Evolutionary conservation across 2,113 vertebrate species (phyloP), one percentile per base, ranked within the genome.

Genomic region (Echinops telfairi): DNA sequence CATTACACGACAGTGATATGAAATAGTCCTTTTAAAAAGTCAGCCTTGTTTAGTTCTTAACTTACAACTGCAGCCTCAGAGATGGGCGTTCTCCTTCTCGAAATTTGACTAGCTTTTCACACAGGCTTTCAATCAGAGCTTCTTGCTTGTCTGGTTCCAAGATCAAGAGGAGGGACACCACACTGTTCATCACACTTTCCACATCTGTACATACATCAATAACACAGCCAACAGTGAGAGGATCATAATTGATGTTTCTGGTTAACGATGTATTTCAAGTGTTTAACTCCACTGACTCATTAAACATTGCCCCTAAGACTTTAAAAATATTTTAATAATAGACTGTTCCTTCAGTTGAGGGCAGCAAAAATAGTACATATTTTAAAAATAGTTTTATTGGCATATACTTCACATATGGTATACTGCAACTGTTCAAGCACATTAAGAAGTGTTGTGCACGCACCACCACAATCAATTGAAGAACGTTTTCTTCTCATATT

Each of bases 101-200:
- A 96, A 98, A 99, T 97, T 99, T 99, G 58, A 99, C 99, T 93
- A 99, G 96, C 91, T 99, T 99, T 98, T 99, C 99, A 98, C 99
- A 99, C 0, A 99, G 98, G 97, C 98, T 99, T 98, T 99, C 99
- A 83, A 99, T 99, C 86, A 99, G 98, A 47, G 98, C 98, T 97
- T 99, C 99, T 90, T 99, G 99, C 96, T 99, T 99, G 71, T 99
- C 99, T 15, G 99, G 98, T 97, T 99, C 99, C 98, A 99, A 98
- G 95, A 99, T 99, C 94, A 99, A 98, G 60, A 99, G 98, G 95
- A 99, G 98, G 64, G 99, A 99, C 19, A 99, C 99, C 6, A 99
- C 99, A 16, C 99, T 99, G 98, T 99, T 99, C 99, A 99, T 99
- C 94, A 99, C 99, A 2, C 99, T 99, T 98, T 99, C 99, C 25